Percentiles rank a stretch among this genome's conserved stretches.
phyloP scores from a whole-genome alignment of 2,797 vertebrate species.

The Acanthiza pusilla region DNA sequence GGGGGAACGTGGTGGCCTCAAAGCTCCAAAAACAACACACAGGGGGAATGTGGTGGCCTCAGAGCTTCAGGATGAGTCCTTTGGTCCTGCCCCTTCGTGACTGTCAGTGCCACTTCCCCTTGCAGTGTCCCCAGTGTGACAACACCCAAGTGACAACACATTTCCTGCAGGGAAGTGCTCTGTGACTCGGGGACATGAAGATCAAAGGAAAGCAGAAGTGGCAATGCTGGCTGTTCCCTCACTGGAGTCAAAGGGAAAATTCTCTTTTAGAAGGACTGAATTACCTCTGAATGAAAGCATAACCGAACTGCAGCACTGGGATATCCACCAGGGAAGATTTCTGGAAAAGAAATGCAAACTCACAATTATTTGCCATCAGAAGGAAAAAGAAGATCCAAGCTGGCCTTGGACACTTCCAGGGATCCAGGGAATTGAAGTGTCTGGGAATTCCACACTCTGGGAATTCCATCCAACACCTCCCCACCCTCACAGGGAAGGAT shows the following conservation, averaged over 20 bases:
- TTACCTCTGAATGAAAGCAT: slow-evolving; percentile 89
- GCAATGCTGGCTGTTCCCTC: not conserved
- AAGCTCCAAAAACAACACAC: not conserved
- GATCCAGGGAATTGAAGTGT: no score
- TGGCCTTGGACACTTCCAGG: not conserved
- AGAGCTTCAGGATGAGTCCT: not conserved
- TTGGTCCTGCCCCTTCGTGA: not conserved
- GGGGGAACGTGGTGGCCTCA: not conserved
- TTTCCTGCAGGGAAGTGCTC: not conserved
- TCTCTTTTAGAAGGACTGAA: not conserved
- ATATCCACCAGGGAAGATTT: slow-evolving; percentile 86
- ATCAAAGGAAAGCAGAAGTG: not conserved
- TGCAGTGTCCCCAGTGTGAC: not conserved
- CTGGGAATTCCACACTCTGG: not conserved
- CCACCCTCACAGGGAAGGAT: not conserved
- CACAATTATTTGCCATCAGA: not conserved
- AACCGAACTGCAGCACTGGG: slow-evolving; percentile 92
- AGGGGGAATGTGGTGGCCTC: not conserved
- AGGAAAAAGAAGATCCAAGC: not conserved
- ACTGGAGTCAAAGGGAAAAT: not conserved
- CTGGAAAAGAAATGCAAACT: slow-evolving; percentile 66
- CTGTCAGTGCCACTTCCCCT: not conserved
- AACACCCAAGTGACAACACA: not conserved
- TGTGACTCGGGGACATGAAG: not conserved
- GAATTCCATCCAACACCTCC: not conserved